Conservation (phyloP, 2,797 vertebrate species). For the Hirundo rustica region DNA sequence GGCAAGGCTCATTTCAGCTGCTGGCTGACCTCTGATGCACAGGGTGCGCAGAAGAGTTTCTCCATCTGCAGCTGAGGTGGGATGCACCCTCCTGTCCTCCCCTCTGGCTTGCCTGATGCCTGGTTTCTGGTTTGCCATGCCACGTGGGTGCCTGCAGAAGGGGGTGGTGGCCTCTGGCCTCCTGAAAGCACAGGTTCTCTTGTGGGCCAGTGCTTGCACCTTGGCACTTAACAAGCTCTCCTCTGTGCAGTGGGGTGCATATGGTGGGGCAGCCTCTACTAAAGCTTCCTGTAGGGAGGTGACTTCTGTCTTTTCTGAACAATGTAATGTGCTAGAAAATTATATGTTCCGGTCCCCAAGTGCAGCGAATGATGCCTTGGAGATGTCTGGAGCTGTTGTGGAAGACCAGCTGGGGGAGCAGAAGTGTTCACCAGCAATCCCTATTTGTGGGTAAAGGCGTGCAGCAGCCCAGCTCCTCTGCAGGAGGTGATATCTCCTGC, state of each 20-base stretch:
- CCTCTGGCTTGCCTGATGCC: not conserved
- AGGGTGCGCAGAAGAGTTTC: rapidly evolving
- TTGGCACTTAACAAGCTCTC: rapidly evolving
- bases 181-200: not conserved
- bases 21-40: not conserved
- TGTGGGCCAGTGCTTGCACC: not conserved
- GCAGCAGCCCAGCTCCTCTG: not conserved
- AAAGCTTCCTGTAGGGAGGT: not conserved
- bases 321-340: not conserved
- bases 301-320: not conserved
- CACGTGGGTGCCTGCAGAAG: not conserved
- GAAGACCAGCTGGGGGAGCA: not conserved
- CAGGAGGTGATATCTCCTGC: not conserved
- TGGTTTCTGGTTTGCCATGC: not conserved
- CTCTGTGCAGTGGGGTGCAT: rapidly evolving
- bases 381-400: not conserved
- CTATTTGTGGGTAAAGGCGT: too few species aligned
- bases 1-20: not conserved
- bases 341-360: rapidly evolving
- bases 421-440: not conserved
- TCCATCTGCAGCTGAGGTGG: not conserved
- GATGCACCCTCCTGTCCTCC: not conserved
- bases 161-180: not conserved
- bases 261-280: not conserved
- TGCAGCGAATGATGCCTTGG: not conserved